These are phyloP conservation scores for Baronia brevicornis DNA, from an alignment of 2,888 invertebrate genomes.

Conservation along the genomic window DNA sequence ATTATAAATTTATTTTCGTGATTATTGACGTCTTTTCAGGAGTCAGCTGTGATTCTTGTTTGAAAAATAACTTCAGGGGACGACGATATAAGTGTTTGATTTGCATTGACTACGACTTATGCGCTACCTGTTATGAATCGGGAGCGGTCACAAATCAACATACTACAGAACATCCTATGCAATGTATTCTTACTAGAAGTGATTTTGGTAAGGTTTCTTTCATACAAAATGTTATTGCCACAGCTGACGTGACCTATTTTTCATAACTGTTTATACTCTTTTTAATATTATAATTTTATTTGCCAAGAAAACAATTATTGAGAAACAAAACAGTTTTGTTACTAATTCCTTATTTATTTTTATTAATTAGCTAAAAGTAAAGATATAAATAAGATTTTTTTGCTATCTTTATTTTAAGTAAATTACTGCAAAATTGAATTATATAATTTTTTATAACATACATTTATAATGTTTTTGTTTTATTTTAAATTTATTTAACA, in stretches of 20 bases:
- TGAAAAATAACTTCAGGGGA: constrained; percentile 97
- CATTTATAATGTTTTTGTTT: no score
- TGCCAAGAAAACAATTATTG: no score
- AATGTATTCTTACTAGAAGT: constrained; percentile 96
- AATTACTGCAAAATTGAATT: no score
- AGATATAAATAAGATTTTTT: no score
- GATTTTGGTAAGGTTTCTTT: constrained; percentile 86
- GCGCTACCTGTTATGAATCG: constrained; percentile 95
- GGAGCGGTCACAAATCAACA: constrained; percentile 94
- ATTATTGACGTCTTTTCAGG: constrained; percentile 79
- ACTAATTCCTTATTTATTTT: no score
- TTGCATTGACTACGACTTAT: constrained; percentile 99
- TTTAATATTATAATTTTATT: no score
- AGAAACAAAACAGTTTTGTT: no score
- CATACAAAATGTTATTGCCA: constrained; percentile 10
- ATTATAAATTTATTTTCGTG: constrained; percentile 32
- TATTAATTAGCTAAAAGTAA: no score
- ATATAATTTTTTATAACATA: no score
- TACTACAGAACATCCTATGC: constrained; percentile 98
- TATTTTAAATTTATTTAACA: no score
- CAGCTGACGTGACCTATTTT: constrained; percentile 13
- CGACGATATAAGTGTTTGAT: constrained; percentile 99
- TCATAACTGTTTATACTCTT: no score
- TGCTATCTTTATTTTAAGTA: no score
- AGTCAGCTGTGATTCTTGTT: constrained; percentile 99